A percentile compares a stretch with the other conserved stretches of the same genome.
Conservation (phyloP, 2,113 vertebrate species). For the Sterrhoptilus dennistouni region DNA sequence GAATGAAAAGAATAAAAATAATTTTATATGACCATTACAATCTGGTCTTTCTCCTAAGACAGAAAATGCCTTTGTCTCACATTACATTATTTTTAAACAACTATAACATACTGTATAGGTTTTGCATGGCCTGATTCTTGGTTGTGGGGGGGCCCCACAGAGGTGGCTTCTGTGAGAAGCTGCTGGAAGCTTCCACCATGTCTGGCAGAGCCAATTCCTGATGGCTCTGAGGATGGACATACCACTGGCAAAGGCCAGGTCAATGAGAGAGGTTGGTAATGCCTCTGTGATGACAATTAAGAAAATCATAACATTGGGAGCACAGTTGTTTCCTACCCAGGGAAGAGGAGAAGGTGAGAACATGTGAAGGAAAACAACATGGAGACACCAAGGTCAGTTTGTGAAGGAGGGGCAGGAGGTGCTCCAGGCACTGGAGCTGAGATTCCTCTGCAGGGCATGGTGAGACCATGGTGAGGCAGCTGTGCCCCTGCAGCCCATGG, state of each 20-base stretch:
- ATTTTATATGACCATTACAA: not conserved
- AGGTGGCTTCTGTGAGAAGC: not conserved
- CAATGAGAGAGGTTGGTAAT: not conserved
- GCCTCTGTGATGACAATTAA: not conserved
- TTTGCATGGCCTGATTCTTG: not conserved
- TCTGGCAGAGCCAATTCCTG: not conserved
- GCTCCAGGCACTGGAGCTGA: accelerated
- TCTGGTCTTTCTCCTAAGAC: not conserved
- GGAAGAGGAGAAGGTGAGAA: not conserved
- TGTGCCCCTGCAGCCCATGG: not conserved
- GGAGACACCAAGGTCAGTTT: not conserved
- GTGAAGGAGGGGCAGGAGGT: not conserved
- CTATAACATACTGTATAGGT: not conserved
- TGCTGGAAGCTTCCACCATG: not conserved
- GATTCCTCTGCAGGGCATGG: not conserved
- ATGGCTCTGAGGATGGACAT: not conserved
- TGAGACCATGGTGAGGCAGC: not conserved
- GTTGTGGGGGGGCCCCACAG: accelerated
- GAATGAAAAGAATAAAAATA: not conserved
- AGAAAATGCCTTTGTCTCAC: not conserved
- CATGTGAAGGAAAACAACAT: not conserved
- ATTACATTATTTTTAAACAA: not conserved
- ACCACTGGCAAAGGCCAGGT: not conserved
- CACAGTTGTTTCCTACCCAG: not conserved
- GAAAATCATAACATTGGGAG: not conserved